These are phyloP conservation scores for Agelaius phoeniceus DNA, from an alignment of 2,113 vertebrate species.

Conservation along the genomic window DNA sequence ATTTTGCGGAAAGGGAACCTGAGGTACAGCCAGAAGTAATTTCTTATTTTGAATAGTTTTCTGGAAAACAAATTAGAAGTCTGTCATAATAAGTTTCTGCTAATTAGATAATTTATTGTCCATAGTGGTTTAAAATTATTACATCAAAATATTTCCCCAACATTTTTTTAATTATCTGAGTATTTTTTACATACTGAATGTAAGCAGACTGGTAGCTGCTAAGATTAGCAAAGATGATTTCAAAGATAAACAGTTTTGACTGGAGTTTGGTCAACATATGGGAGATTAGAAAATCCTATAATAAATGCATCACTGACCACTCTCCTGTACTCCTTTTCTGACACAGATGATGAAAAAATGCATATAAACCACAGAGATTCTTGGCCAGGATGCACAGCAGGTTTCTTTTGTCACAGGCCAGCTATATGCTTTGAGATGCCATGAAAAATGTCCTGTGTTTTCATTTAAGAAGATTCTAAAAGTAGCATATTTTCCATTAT, in stretches of 20 bases:
- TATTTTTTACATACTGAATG: not conserved
- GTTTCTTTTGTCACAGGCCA: not conserved
- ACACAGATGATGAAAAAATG: not conserved
- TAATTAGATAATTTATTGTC: not conserved
- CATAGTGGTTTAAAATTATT: not conserved
- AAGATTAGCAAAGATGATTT: not conserved
- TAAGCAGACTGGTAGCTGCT: not conserved
- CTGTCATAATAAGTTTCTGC: not conserved
- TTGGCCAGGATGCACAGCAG: not conserved
- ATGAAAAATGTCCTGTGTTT: not conserved
- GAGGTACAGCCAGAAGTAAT: not conserved
- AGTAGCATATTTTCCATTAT: not conserved
- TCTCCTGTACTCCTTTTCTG: not conserved
- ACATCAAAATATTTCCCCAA: not conserved
- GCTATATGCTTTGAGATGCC: not conserved
- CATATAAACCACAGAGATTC: not conserved
- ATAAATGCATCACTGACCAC: not conserved
- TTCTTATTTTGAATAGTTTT: conserved; percentile 4
- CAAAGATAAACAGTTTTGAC: not conserved
- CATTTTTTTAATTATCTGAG: not conserved
- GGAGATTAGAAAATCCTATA: not conserved
- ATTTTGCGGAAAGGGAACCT: not conserved
- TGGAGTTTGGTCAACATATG: not conserved
- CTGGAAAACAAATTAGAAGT: conserved; percentile 6
- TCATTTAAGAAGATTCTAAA: not conserved